Percentiles rank a stretch among this genome's conserved stretches.
phyloP scores from a whole-genome alignment of 2,888 invertebrate genomes.

The Pammene fasciana region DNA sequence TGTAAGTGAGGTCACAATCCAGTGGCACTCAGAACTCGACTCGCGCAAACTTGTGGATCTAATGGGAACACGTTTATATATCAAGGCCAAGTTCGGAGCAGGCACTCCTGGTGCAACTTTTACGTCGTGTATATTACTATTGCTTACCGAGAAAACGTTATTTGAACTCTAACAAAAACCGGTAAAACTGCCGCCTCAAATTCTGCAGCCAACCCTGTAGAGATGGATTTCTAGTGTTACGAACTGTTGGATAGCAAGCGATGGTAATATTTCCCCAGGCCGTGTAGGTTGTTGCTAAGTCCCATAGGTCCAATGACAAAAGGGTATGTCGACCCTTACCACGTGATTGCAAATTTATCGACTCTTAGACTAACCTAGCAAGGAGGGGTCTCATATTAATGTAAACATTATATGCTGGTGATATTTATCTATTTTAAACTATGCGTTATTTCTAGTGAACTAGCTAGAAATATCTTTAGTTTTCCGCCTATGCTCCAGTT shows the following conservation, averaged over 20 bases:
- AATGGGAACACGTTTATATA: neutral
- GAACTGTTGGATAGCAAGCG: neutral
- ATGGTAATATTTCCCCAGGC: neutral
- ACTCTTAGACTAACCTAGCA: too few relatives aligned
- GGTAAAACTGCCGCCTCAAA: too few relatives aligned
- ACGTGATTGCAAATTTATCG: neutral
- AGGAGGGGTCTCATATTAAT: too few relatives aligned
- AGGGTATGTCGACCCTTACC: conserved; percentile 33
- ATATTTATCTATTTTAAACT: too few relatives aligned
- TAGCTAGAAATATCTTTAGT: neutral
- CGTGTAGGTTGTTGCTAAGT: conserved; percentile 31
- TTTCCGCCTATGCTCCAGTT: neutral
- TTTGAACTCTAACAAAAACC: neutral
- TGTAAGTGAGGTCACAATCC: neutral
- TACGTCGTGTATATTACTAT: conserved; percentile 15
- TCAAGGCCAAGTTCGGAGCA: conserved; percentile 42
- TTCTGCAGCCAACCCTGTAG: neutral
- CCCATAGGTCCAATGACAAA: conserved; percentile 23
- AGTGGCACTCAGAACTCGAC: neutral
- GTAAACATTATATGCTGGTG: too few relatives aligned
- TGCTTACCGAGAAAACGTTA: neutral
- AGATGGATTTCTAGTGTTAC: neutral
- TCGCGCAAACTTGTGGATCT: neutral
- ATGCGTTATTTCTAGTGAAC: too few relatives aligned
- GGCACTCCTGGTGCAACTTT: conserved; percentile 41